Evolutionary conservation across 2,888 invertebrate genomes (phyloP).

Genomic region (Tipula helvola): DNA sequence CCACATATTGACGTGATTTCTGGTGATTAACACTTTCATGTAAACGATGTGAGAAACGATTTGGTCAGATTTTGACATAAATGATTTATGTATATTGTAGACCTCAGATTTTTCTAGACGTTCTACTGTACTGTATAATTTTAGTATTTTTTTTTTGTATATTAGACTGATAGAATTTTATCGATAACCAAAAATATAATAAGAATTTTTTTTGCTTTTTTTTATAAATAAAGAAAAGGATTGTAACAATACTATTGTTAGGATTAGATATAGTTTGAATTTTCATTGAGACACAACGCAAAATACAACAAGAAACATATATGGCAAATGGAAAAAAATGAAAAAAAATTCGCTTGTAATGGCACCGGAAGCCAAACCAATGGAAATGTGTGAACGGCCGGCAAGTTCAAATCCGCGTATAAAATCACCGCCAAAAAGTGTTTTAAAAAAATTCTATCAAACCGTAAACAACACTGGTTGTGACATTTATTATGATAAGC

Average conservation of each 20-base stretch:
- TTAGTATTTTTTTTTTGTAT: not conserved
- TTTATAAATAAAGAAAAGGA: not conserved
- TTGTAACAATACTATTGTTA: not conserved
- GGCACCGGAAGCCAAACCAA: not conserved
- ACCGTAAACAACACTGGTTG: not conserved
- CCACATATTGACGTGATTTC: not conserved
- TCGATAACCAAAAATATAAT: not conserved
- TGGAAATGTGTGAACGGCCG: not conserved
- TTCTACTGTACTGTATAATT: not conserved
- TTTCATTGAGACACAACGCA: not conserved
- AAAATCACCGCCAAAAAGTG: not conserved
- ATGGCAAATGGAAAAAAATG: not conserved
- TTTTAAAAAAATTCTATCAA: not conserved
- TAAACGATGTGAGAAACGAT: not conserved
- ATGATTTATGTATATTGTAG: not conserved
- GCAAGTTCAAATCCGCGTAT: slow-evolving; percentile 4
- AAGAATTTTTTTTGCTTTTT: not conserved
- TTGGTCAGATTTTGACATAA: not conserved
- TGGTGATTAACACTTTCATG: not conserved
- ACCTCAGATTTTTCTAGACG: not conserved
- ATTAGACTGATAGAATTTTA: not conserved
- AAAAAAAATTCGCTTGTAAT: not conserved
- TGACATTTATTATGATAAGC: not conserved
- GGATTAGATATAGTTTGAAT: not conserved
- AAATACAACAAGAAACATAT: not conserved